Conservation (phyloP, 2,888 invertebrate species). For the Coenonympha glycerion region DNA sequence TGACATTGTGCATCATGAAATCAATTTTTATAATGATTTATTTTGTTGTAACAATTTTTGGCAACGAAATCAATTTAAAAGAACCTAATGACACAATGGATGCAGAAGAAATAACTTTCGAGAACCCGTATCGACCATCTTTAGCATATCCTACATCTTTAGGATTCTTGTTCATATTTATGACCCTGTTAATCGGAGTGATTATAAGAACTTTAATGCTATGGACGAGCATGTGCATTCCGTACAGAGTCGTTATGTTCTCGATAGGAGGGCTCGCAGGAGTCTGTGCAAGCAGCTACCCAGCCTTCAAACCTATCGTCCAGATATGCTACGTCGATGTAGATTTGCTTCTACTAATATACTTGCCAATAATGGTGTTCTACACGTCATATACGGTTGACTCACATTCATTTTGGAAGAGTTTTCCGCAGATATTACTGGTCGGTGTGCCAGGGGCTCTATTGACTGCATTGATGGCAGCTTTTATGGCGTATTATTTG, state of each 20-base stretch:
- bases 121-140: slow-evolving; percentile 34
- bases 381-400: slow-evolving; percentile 61
- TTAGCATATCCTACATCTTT: slow-evolving; percentile 50
- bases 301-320: slow-evolving; percentile 51
- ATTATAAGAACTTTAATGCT: slow-evolving; percentile 53
- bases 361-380: slow-evolving; percentile 56
- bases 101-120: slow-evolving; percentile 14
- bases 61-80: not conserved
- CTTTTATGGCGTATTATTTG: slow-evolving; percentile 57
- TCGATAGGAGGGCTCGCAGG: slow-evolving; percentile 54
- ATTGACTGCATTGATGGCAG: slow-evolving; percentile 50
- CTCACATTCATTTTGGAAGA: slow-evolving; percentile 59
- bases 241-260: slow-evolving; percentile 63
- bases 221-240: slow-evolving; percentile 49
- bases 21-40: slow-evolving; percentile 19
- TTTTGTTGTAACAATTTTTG: slow-evolving; percentile 7
- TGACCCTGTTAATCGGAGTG: slow-evolving; percentile 51
- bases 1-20: slow-evolving; percentile 28
- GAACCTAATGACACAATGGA: not conserved
- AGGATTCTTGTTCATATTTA: slow-evolving; percentile 52
- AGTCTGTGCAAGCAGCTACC: slow-evolving; percentile 49
- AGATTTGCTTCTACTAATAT: slow-evolving; percentile 46
- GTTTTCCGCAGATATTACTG: slow-evolving; percentile 56
- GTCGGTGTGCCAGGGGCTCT: slow-evolving; percentile 56
- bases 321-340: slow-evolving; percentile 54